Conservation (phyloP, 2,888 invertebrate species). For the Drosophila silvestris region DNA sequence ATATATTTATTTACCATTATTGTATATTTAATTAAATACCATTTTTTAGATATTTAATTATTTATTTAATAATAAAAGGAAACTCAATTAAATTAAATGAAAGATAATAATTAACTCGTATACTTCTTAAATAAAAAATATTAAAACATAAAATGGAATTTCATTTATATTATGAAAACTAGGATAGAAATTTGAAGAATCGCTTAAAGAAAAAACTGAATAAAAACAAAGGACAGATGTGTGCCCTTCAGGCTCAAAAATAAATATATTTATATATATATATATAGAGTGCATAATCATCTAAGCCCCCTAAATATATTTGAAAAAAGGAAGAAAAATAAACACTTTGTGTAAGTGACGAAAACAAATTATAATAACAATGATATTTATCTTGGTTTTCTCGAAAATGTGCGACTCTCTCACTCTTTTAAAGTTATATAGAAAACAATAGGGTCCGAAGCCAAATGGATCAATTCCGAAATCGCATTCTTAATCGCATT, state of each 20-base stretch:
- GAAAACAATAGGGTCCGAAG: constrained; percentile 26
- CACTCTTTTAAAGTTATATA: not conserved
- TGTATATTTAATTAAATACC: not conserved
- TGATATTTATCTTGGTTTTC: constrained; percentile 15
- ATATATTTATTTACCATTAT: not conserved
- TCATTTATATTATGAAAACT: not conserved
- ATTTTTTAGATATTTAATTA: not conserved
- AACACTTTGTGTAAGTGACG: constrained; percentile 22
- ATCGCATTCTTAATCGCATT: constrained; percentile 37
- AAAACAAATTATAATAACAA: constrained; percentile 56
- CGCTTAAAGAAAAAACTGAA: not conserved
- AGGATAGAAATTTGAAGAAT: not conserved
- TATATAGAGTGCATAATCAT: not conserved
- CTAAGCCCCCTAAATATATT: constrained; percentile 21
- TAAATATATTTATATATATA: not conserved
- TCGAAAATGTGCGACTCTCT: constrained; percentile 20
- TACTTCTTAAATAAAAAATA: not conserved
- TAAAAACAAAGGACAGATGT: not conserved
- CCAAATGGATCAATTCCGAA: constrained; percentile 40
- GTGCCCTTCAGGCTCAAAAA: not conserved
- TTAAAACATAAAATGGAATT: not conserved
- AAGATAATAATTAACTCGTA: not conserved
- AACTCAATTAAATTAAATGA: too few species aligned
- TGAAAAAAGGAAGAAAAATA: constrained; percentile 25
- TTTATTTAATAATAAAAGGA: not conserved